phyloP scores from a whole-genome alignment of 2,113 vertebrate species.

The Gobiocypris rarus region DNA sequence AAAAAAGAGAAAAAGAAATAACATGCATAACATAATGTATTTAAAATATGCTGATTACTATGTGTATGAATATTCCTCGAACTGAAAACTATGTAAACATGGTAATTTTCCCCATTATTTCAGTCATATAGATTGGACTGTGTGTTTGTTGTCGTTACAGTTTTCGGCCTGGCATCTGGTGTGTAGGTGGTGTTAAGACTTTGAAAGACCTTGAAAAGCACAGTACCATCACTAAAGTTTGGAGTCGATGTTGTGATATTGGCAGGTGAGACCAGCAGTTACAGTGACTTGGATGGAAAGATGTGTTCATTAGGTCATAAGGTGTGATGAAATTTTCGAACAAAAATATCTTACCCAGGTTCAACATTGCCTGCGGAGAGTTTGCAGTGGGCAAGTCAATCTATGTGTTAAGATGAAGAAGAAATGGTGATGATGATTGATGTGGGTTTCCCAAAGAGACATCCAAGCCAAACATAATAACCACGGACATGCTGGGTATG shows the following conservation, averaged over 20 bases:
- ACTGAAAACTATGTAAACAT: neutral
- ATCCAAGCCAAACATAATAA: slow-evolving; percentile 23
- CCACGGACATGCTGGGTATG: slow-evolving; percentile 52
- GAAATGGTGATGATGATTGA: slow-evolving; percentile 30
- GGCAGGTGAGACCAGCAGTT: slow-evolving; percentile 15
- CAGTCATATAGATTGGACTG: neutral
- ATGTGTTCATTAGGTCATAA: slow-evolving; percentile 22
- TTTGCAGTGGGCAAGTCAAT: slow-evolving; percentile 6
- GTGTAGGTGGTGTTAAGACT: slow-evolving; percentile 23
- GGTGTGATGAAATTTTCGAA: slow-evolving; percentile 11
- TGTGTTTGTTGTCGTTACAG: neutral
- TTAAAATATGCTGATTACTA: neutral
- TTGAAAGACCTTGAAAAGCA: slow-evolving; percentile 35
- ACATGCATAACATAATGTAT: neutral
- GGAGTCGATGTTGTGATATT: slow-evolving; percentile 12
- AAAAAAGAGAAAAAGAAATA: neutral
- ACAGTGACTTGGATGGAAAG: slow-evolving; percentile 3
- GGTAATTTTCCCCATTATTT: neutral
- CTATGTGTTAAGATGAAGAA: slow-evolving; percentile 18
- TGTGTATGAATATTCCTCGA: neutral
- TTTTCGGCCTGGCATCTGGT: slow-evolving; percentile 19
- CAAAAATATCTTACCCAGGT: neutral
- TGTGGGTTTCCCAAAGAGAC: slow-evolving; percentile 29
- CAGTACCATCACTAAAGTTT: slow-evolving; percentile 8
- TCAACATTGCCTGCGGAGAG: neutral